These are phyloP conservation scores for Empidonax traillii DNA, from an alignment of 2,113 vertebrate genomes.

Conservation along the genomic window DNA sequence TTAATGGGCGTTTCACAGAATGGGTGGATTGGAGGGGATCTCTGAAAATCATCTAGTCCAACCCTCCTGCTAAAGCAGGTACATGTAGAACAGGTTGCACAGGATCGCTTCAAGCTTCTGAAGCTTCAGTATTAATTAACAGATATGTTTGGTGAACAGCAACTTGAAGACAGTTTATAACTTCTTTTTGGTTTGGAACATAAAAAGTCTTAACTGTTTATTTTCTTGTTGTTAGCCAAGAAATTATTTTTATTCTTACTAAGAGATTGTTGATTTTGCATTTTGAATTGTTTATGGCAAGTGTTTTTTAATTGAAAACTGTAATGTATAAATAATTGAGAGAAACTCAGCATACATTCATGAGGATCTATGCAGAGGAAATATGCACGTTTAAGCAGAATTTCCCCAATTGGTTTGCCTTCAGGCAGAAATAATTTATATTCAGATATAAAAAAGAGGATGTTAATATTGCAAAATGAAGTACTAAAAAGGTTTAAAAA, in stretches of 20 bases:
- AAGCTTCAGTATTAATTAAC: background rate
- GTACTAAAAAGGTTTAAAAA: constrained; percentile 18
- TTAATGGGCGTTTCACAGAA: background rate
- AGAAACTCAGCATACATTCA: background rate
- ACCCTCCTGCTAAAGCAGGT: background rate
- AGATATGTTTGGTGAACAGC: background rate
- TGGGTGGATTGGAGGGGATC: background rate
- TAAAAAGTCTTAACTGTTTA: background rate
- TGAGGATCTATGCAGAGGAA: constrained; percentile 22
- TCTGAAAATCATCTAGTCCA: background rate
- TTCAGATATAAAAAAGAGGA: background rate
- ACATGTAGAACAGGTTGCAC: background rate
- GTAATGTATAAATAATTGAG: constrained; percentile 16
- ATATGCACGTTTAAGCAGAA: constrained; percentile 15
- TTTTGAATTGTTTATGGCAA: constrained; percentile 17
- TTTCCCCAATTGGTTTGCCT: constrained; percentile 29
- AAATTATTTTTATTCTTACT: background rate
- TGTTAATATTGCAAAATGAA: constrained; percentile 39
- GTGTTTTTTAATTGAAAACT: constrained; percentile 37
- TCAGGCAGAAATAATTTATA: constrained; percentile 35
- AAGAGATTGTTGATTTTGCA: background rate
- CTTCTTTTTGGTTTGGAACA: background rate
- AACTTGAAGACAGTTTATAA: background rate
- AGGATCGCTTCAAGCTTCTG: background rate
- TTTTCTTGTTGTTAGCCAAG: background rate